phyloP scores from a whole-genome alignment of 2,888 invertebrate species.

The Labia minor region DNA sequence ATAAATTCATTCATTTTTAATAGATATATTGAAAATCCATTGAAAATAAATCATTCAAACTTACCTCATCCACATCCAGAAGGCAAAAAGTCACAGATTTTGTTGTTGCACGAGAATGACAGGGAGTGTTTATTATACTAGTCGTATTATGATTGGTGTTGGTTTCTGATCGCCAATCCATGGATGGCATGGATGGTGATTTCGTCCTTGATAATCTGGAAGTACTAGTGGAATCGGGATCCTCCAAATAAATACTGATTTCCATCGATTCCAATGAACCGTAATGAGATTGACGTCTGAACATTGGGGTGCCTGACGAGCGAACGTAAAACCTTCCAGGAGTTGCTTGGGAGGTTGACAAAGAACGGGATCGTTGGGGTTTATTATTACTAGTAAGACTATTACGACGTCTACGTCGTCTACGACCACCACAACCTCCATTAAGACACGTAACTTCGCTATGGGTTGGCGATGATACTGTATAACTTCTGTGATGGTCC shows the following conservation, averaged over 20 bases:
- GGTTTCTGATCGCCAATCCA: background rate
- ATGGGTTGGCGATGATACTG: conserved; percentile 24
- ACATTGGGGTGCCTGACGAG: conserved; percentile 3
- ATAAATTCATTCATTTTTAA: too few species aligned
- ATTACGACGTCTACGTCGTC: background rate
- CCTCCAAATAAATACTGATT: background rate
- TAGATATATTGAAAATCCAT: too few species aligned
- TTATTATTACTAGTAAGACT: too few species aligned
- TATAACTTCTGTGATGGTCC: conserved; percentile 20
- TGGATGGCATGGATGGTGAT: background rate
- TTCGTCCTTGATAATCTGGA: background rate
- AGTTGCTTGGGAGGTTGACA: background rate
- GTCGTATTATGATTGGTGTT: background rate
- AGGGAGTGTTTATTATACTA: background rate
- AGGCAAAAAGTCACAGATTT: background rate
- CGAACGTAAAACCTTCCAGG: background rate
- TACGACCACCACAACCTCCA: conserved; percentile 13
- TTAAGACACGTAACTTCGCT: conserved; percentile 14
- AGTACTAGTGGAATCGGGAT: background rate
- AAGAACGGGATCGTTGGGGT: conserved; percentile 8
- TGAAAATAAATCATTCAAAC: too few species aligned
- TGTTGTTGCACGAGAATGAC: background rate
- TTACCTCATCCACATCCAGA: background rate
- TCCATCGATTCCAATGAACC: background rate
- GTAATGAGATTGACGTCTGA: conserved; percentile 5